Base-by-base conservation (phyloP, 92 coral and sea anemone species). In the Phenganax marumi region DNA sequence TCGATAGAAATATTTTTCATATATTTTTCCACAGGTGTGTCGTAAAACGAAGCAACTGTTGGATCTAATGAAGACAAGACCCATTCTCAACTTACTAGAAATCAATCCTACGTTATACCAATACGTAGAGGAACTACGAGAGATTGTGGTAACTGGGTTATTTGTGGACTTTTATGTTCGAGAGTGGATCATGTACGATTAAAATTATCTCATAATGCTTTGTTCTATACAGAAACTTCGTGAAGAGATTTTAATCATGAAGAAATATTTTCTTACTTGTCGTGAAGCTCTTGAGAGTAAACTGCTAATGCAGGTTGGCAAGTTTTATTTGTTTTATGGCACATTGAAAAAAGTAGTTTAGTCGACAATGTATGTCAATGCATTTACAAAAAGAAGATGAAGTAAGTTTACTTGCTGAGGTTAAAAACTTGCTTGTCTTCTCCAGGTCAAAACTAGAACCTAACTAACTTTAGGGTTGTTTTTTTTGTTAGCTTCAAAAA, bases 181-280 rank as follows among this genome's bases (percentile, higher is more conserved):
- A 19, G 16, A 56, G 63, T 56, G 1, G 21, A 12, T 65, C 13
- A 17, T 13, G 1, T 17, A 22, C 6, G 33, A 65, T 33, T 65
- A 65, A 65, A 17, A 17, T 33, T 17, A 65, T 65, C 26, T 65
- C 26, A 1, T 33, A 33, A 43, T 75, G 69, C 62, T 25, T 78
- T 68, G 55, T n/a, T 82, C 43, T 33, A 33, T 33, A 5, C 5
- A 95, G 98, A 88, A 97, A 82, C 87, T 92, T 10, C 85, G 98
- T 81, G 97, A 95, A 76, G 98, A 95, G 81, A 89, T 92, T 64
- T 96, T 95, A 23, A 84, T 95, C 47, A 95, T 95, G 98, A 95
- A 95, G 88, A 95, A 95, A 47, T 95, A 95, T 81, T 95, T 95
- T 80, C 76, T 95, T 75, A 88, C 93, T 7, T 95, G 98, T 60